phyloP scores from a whole-genome alignment of 2,888 invertebrate genomes.

The Ellobium chinense region DNA sequence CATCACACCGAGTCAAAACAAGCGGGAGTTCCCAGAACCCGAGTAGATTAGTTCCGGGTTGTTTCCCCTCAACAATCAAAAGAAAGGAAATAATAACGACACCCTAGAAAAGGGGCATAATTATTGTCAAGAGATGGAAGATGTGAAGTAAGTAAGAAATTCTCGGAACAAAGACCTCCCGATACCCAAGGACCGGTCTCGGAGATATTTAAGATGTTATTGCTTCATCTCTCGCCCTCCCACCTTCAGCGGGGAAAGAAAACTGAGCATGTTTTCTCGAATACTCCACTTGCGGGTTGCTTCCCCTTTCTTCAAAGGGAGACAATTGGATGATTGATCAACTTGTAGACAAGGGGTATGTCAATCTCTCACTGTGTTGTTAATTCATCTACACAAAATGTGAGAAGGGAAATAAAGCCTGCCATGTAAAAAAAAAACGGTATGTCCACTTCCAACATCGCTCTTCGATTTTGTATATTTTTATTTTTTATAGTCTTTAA shows the following conservation, averaged over 20 bases:
- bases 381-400: background rate
- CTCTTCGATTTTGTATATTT: too few relatives aligned
- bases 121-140: background rate
- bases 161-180: background rate
- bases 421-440: too few relatives aligned
- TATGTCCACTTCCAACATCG: too few relatives aligned
- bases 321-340: background rate
- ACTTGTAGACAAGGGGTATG: background rate
- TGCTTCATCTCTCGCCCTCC: background rate
- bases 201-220: background rate
- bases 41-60: background rate
- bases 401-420: background rate
- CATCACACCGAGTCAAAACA: background rate
- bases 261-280: background rate
- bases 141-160: background rate
- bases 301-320: background rate
- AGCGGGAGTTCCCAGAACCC: background rate
- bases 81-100: background rate
- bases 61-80: background rate
- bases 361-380: background rate
- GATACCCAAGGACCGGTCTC: background rate
- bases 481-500: too few relatives aligned
- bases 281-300: background rate
- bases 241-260: background rate
- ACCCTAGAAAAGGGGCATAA: background rate